Evolutionary conservation across 2,113 vertebrate genomes (phyloP), one percentile per base, ranked within the genome.

Genomic region (Psephotus haematonotus): DNA sequence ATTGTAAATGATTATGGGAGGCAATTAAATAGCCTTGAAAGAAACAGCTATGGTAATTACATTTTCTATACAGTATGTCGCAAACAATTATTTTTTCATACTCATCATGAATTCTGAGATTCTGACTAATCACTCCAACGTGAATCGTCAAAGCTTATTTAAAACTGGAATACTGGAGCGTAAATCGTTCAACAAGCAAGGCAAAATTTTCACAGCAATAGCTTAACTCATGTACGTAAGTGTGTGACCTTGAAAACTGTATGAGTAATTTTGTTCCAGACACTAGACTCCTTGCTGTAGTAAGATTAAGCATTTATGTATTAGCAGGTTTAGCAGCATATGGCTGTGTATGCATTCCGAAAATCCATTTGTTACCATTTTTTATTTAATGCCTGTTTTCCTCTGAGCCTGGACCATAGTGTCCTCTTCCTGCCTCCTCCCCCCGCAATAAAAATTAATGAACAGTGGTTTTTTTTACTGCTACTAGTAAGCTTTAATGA

Each of bases 1-100:
- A 39, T 82, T 86, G 33, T 86, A 86, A 88, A 62, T 88, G 72
- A 67, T 75, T 93, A 47, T 24, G 29, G 23, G 11, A 92, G 72
- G 37, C 72, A 88, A 72, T 90, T 91, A 82, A 87, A 85, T 47
- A 92, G 53, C 77, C 46, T 47, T 86, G 80, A 79, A 89, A 86
- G 64, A 60, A 95, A 59, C 23, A 80, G 43, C 55, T 71, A 63
- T 55, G 16, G 43, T 92, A 84, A 75, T 95, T 95, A 64, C 22
- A 83, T 16, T 49, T 93, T 92, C 37, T 18, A 71, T 86, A 25
- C 19, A 60, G 46, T 55, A 33, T 64, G 60, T 81, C 92, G 43
- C 10, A 68, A 78, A 67, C 33, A 72, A 17, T 62, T 17, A 3
- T 3, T 86, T 82, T 77, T 86, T 47, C 39, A 8, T 75, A 46